Evolutionary conservation across 1,140 invertebrate species (phyloP).

Genomic region (Zophobas atratus): DNA sequence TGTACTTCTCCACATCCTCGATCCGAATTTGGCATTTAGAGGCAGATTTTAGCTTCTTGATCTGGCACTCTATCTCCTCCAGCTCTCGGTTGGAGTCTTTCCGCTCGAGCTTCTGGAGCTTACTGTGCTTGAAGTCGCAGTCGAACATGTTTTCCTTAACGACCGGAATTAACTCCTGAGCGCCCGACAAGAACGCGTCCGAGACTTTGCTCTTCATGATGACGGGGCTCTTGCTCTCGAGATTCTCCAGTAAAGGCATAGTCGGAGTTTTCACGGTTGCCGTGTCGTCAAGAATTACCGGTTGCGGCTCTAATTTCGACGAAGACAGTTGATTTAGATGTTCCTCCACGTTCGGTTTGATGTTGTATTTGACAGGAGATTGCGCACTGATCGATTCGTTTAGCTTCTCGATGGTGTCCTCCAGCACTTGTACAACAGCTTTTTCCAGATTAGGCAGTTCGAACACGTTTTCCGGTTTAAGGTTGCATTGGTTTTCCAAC

Average conservation of each 20-base stretch:
- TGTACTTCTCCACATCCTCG: constrained; percentile 65
- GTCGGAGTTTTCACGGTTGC: constrained; percentile 44
- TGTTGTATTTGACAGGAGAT: constrained; percentile 60
- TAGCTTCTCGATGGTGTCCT: constrained; percentile 63
- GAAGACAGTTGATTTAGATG: constrained; percentile 59
- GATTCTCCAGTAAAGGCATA: constrained; percentile 41
- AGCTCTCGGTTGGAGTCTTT: constrained; percentile 62
- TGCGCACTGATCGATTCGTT: constrained; percentile 55
- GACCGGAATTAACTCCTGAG: constrained; percentile 58
- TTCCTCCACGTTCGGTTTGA: constrained; percentile 61
- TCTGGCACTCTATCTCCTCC: constrained; percentile 61
- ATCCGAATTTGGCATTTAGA: constrained; percentile 50
- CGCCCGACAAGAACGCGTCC: constrained; percentile 72
- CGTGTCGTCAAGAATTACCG: constrained; percentile 52
- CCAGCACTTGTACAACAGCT: constrained; percentile 57
- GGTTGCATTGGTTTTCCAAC: constrained; percentile 35
- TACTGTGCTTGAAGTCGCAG: constrained; percentile 43
- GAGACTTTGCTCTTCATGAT: constrained; percentile 65
- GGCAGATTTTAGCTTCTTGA: constrained; percentile 58
- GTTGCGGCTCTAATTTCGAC: constrained; percentile 40
- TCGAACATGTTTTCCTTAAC: constrained; percentile 48
- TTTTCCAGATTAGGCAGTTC: constrained; percentile 49
- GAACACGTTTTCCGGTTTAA: background rate
- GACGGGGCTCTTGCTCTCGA: background rate
- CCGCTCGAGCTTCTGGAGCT: constrained; percentile 35